Conservation (phyloP, 2,113 vertebrate genomes). For the Piaya cayana region DNA sequence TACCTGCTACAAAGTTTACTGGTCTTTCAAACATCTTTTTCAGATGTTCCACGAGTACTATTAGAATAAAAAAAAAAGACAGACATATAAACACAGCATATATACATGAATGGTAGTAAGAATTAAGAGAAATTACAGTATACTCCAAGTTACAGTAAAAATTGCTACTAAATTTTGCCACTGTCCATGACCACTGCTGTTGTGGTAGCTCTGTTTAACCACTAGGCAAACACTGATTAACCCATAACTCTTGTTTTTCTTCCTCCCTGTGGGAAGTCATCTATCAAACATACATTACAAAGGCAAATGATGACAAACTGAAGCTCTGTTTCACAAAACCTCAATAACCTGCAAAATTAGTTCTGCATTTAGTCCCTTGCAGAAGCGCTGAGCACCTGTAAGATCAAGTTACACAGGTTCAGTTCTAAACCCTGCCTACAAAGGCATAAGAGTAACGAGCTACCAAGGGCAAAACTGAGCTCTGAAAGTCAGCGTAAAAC, state of each 20-base stretch:
- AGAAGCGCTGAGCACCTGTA: not conserved
- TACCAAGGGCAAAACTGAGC: not conserved
- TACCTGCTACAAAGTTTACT: conserved; percentile 6
- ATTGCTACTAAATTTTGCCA: not conserved
- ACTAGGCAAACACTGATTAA: not conserved
- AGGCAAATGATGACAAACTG: fast-evolving
- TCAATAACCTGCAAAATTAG: not conserved
- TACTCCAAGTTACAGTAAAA: not conserved
- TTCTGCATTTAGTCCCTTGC: not conserved
- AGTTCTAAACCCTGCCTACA: not conserved
- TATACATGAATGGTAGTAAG: not conserved
- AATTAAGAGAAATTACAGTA: not conserved
- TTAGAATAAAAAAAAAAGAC: conserved; percentile 34
- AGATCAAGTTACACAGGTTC: not conserved
- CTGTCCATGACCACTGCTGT: fast-evolving
- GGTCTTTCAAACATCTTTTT: conserved; percentile 11
- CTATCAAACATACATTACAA: not conserved
- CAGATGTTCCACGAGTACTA: not conserved
- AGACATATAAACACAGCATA: not conserved
- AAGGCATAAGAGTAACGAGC: not conserved
- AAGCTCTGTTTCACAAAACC: not conserved
- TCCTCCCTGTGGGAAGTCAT: not conserved
- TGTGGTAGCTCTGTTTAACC: not conserved
- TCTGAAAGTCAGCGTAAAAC: fast-evolving
- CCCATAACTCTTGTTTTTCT: not conserved